Evolutionary conservation across 1,140 invertebrate species (phyloP).

Genomic region (Scaptodrosophila lebanonensis): DNA sequence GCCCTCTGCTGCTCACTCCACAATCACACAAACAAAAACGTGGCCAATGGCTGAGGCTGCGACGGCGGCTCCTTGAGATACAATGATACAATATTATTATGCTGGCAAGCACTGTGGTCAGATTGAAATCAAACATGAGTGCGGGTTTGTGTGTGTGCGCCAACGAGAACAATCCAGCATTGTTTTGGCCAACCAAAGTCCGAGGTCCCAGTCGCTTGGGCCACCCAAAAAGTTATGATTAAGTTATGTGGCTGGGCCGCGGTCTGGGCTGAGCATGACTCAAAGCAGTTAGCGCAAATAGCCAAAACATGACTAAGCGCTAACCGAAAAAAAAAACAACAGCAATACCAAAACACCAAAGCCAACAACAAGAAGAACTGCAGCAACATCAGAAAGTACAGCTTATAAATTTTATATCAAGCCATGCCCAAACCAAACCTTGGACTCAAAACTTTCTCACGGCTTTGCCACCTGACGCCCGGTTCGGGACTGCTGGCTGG

Average conservation of each 20-base stretch:
- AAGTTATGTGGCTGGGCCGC: conserved; percentile 55
- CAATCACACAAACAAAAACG: conserved; percentile 32
- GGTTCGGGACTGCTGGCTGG: conserved; percentile 13
- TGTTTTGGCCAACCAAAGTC: conserved; percentile 45
- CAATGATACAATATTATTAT: conserved; percentile 75
- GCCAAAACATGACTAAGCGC: conserved; percentile 67
- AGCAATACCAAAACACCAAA: conserved; percentile 4
- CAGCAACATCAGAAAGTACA: conserved; percentile 13
- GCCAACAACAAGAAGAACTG: neutral
- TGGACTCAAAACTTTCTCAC: conserved; percentile 61
- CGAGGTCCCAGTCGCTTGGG: conserved; percentile 30
- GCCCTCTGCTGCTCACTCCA: conserved; percentile 22
- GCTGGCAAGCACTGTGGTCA: conserved; percentile 53
- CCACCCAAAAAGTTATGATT: conserved; percentile 76
- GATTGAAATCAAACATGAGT: conserved; percentile 73
- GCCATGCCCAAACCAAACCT: conserved; percentile 13
- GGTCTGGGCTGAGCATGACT: conserved; percentile 10
- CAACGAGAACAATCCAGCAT: conserved; percentile 68
- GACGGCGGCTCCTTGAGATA: conserved; percentile 68
- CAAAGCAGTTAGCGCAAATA: conserved; percentile 42
- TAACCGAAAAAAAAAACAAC: conserved; percentile 8
- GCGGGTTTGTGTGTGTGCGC: conserved; percentile 16
- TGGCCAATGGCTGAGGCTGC: conserved; percentile 31
- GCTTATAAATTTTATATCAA: conserved; percentile 28
- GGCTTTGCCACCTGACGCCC: conserved; percentile 63